A percentile compares a stretch with the other conserved stretches of the same genome.
These are phyloP conservation scores for Chesias legatella DNA, from an alignment of 2,888 invertebrate species.

Conservation along the genomic window DNA sequence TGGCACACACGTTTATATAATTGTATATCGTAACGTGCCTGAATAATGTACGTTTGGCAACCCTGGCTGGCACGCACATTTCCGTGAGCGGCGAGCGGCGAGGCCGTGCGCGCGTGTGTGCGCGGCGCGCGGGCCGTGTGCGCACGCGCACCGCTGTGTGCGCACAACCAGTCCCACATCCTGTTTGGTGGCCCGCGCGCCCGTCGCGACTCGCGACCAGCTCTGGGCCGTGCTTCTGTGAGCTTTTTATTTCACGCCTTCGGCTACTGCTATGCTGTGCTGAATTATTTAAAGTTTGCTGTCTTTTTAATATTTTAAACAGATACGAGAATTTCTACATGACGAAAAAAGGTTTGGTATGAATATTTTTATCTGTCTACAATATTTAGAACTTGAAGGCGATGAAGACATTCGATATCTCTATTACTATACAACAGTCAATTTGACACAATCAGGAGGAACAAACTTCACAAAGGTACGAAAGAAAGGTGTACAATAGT, in stretches of 20 bases:
- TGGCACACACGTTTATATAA: conserved; percentile 30
- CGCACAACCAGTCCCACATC: conserved; percentile 79
- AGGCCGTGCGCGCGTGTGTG: conserved; percentile 64
- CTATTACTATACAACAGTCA: too few relatives aligned
- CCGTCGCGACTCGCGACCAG: conserved; percentile 60
- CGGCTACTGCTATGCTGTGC: conserved; percentile 49
- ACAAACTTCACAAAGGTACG: too few relatives aligned
- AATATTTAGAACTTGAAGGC: too few relatives aligned
- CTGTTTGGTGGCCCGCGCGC: conserved; percentile 76
- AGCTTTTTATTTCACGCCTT: conserved; percentile 77
- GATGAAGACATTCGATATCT: too few relatives aligned
- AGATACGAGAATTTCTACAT: conserved; percentile 1
- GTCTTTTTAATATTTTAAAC: conserved; percentile 10
- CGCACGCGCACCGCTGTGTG: conserved; percentile 44
- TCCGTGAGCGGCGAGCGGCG: conserved; percentile 70
- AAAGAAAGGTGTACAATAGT: neutral
- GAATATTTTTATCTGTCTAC: too few relatives aligned
- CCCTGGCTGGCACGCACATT: conserved; percentile 72
- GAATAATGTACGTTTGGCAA: conserved; percentile 34
- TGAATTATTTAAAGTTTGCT: conserved; percentile 28
- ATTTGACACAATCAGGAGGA: too few relatives aligned
- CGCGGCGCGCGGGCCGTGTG: conserved; percentile 40
- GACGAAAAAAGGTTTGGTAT: too few relatives aligned
- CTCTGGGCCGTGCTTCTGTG: conserved; percentile 62
- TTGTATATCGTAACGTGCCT: conserved; percentile 25